Base-by-base conservation (phyloP, 2,888 invertebrate species). In the Perizoma flavofasciatum region DNA sequence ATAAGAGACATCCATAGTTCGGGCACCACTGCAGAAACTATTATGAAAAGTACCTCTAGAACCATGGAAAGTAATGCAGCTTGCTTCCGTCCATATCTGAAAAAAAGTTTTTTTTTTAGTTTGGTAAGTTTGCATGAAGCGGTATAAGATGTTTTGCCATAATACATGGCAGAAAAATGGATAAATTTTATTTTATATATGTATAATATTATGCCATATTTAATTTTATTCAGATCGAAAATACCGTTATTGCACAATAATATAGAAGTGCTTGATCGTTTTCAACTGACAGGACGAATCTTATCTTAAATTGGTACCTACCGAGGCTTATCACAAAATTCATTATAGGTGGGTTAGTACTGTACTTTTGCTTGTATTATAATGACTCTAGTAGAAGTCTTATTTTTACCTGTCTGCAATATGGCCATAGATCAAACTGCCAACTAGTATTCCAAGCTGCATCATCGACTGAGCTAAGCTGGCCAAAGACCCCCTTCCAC, bases 51-150 rank as follows among this genome's bases (percentile, higher is more conserved):
- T 9, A 93, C 83, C 79, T 94, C 94, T 32, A 93, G 78, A 39
- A 91, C 74, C 54, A 94, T 86, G 9, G 95, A 93, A 43, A 94
- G 79, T 70, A 95, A 81, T 55, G 94, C 88, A 4, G 94, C 94
- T 49, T 88, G 85, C 83, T 94, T 95, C 35, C 95, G 89, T 0
- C 95, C 95, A 74, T 93, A 94, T 77, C 95, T 95, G 82, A 56
- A 87, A 85, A 55, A 3, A 37, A 37, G 37, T 37, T 3, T 37
- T 37, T 37, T 37, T 22, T 22, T 22, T 22, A n/a, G 22, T 22
- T 22, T 22, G 22, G 22, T 22, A 22, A 22, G 22, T 22, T 22
- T 22, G 22, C 22, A 22, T 22, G 22, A 22, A 22, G 22, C 22
- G 22, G 22, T 22, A 22, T 22, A 22, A 3, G 22, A 22, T 22